Evolutionary conservation across 1,140 invertebrate genomes (phyloP), one percentile per base, ranked within the genome.

Genomic region (Philopotamus ludificatus): DNA sequence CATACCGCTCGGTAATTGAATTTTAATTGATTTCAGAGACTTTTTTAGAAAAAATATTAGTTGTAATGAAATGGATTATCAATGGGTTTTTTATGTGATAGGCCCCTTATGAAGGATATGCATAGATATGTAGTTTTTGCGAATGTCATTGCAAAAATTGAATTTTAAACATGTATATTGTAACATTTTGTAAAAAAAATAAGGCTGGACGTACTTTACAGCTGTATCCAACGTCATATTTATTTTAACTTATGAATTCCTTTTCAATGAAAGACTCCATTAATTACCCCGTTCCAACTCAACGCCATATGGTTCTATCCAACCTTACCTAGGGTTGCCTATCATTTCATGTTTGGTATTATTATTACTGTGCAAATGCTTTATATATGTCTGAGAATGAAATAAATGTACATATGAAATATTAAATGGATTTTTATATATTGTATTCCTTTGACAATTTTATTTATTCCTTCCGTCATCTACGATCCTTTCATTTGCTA

Each of bases 331-430:
- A 44, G 68, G 68, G 65, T 50, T 54, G 68, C 66, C 68, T 67
- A 65, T 77, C 73, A 73, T 79, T 79, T 77, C 71, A 75, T 79
- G 74, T 79, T 79, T 79, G 78, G 77, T 81, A 80, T 79, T 77
- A 72, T 70, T 63, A 69, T 68, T 67, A 78, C 74, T 81, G 79
- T 80, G 79, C 79, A 79, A 81, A 81, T 80, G 79, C 79, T 81
- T 81, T 81, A 81, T 81, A 81, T 78, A 81, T 81, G 79, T 81
- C 79, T 79, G 76, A 78, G 66, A 66, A 66, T 77, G 77, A 79
- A 81, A 79, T 81, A 81, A 81, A 80, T 81, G 78, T 81, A 81
- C 77, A 81, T 80, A 81, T 75, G 76, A 79, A 80, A 75, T 80
- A 77, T 76, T 75, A 74, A 78, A 75, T 69, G 41, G 22, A 60